Evolutionary conservation across 2,113 vertebrate species (phyloP).

Genomic region (Poeciliopsis occidentalis): DNA sequence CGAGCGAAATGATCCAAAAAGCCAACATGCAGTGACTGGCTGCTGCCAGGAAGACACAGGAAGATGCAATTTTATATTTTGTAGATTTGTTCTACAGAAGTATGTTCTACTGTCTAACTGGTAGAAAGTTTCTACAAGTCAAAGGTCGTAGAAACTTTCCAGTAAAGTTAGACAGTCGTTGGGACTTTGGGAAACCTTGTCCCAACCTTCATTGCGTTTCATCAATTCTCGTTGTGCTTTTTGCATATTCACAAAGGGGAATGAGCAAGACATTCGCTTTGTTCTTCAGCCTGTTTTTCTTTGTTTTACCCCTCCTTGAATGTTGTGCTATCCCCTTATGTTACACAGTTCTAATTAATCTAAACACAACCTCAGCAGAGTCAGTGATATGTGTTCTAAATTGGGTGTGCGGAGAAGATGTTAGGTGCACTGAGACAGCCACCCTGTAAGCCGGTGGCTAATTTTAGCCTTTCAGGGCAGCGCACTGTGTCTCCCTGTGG

Average conservation of each 20-base stretch:
- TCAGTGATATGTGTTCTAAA: conserved; percentile 38
- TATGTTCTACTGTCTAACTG: too few species aligned
- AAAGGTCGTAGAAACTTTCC: conserved; percentile 36
- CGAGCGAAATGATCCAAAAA: too few species aligned
- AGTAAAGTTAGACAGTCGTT: conserved; percentile 51
- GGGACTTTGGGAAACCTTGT: conserved; percentile 40
- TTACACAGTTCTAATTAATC: conserved; percentile 36
- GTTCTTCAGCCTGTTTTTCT: conserved; percentile 19
- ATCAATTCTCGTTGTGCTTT: conserved; percentile 40
- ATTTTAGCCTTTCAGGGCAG: conserved; percentile 78
- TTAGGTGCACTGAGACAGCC: conserved; percentile 63
- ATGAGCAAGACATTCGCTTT: conserved; percentile 21
- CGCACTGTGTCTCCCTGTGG: conserved; percentile 65
- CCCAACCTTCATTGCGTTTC: conserved; percentile 37
- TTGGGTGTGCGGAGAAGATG: conserved; percentile 55
- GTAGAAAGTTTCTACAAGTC: conserved; percentile 11
- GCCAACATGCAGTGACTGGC: too few species aligned
- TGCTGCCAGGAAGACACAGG: too few species aligned
- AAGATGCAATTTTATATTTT: too few species aligned
- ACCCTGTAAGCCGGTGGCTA: conserved; percentile 74
- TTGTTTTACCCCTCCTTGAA: conserved; percentile 31
- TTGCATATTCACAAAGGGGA: conserved; percentile 32
- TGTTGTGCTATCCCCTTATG: conserved; percentile 29
- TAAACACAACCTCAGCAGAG: conserved; percentile 11
- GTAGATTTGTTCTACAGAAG: too few species aligned